phyloP scores from a whole-genome alignment of 2,113 vertebrate genomes.

The Lagopus leucura region DNA sequence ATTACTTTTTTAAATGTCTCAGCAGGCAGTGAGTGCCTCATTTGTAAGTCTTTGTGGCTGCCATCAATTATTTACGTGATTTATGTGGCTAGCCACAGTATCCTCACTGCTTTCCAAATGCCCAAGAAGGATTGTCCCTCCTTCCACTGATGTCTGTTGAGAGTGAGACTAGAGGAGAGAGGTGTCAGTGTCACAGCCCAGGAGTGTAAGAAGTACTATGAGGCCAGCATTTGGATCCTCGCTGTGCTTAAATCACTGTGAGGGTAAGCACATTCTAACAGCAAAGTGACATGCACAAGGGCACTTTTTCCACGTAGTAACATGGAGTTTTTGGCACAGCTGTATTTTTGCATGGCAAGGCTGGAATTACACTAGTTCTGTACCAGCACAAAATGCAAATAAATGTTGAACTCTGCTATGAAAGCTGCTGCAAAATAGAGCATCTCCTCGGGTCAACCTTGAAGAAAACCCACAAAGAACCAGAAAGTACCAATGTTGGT shows the following conservation, averaged over 20 bases:
- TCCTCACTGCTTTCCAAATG: background rate
- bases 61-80: background rate
- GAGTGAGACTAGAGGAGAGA: background rate
- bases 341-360: background rate
- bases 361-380: background rate
- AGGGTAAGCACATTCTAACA: background rate
- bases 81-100: background rate
- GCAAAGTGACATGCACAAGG: accelerated
- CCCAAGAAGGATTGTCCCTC: background rate
- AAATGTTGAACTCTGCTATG: background rate
- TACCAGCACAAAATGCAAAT: background rate
- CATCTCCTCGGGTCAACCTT: background rate
- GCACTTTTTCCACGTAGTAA: background rate
- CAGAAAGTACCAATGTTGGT: background rate
- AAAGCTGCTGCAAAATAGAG: background rate
- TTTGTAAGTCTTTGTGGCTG: background rate
- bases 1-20: background rate
- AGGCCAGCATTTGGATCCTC: background rate
- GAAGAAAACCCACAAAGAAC: background rate
- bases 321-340: no score
- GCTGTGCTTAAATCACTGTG: accelerated
- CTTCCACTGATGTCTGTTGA: background rate
- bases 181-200: background rate
- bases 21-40: background rate
- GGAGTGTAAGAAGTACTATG: background rate